phyloP scores from a whole-genome alignment of 2,113 vertebrate species.

The Crotalus horridus region DNA sequence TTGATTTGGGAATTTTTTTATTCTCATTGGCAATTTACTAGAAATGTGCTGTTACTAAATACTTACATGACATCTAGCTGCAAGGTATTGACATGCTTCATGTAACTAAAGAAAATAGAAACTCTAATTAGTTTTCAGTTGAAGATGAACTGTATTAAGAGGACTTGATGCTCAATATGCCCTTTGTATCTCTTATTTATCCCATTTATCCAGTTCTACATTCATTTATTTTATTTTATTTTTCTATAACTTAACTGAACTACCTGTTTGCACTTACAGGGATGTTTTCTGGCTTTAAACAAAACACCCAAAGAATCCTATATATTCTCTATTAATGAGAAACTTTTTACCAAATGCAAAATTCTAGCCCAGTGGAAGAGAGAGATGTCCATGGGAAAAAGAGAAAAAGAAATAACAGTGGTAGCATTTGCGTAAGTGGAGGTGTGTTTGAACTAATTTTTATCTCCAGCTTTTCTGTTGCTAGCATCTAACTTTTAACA shows the following conservation, averaged over 20 bases:
- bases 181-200: neutral
- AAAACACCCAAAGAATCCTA: neutral
- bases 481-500: neutral
- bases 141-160: neutral
- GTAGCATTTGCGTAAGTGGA: neutral
- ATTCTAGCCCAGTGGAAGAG: neutral
- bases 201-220: neutral
- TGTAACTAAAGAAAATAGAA: conserved; percentile 77
- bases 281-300: neutral
- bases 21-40: neutral
- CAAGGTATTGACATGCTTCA: conserved; percentile 95
- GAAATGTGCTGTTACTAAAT: neutral
- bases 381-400: neutral
- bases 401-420: neutral
- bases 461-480: neutral
- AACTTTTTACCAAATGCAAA: neutral
- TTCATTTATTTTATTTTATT: neutral
- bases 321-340: neutral
- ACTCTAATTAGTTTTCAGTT: conserved; percentile 1
- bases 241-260: neutral
- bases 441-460: neutral
- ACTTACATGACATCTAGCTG: conserved; percentile 98
- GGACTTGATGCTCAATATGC: neutral
- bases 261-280: neutral
- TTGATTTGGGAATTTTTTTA: neutral